phyloP scores from a whole-genome alignment of 2,888 invertebrate species.

The Troides aeacus region DNA sequence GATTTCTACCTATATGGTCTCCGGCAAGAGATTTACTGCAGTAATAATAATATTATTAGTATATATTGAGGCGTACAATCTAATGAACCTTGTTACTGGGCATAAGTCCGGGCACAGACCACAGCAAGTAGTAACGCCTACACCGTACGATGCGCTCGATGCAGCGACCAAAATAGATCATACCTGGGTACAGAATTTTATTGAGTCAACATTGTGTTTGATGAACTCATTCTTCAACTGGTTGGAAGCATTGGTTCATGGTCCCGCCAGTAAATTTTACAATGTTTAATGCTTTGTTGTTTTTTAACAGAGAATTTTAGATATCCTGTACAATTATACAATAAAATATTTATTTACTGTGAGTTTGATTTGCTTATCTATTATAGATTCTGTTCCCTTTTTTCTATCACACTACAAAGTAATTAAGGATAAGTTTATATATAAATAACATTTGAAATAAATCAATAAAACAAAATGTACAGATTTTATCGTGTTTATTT shows the following conservation, averaged over 20 bases:
- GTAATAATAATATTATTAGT: background rate
- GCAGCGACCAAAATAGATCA: slow-evolving; percentile 23
- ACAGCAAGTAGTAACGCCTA: slow-evolving; percentile 1
- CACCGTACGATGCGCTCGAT: slow-evolving; percentile 2
- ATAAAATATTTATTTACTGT: no score
- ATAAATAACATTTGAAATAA: no score
- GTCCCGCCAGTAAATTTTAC: no score
- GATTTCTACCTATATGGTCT: no score
- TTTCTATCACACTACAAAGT: no score
- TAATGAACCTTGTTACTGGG: background rate
- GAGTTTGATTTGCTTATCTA: no score
- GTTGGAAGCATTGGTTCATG: background rate
- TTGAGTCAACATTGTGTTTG: slow-evolving; percentile 6
- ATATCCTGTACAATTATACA: no score
- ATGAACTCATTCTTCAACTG: background rate
- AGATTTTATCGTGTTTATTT: no score
- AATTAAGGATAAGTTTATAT: no score
- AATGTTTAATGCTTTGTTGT: background rate
- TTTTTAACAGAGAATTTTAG: background rate
- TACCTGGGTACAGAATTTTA: background rate
- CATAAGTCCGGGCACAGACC: background rate
- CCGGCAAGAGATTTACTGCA: no score
- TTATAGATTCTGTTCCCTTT: no score
- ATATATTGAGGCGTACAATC: background rate
- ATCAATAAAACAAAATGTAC: no score